These are phyloP conservation scores for Lepas anatifera DNA, from an alignment of 2,888 invertebrate species.

Conservation along the genomic window DNA sequence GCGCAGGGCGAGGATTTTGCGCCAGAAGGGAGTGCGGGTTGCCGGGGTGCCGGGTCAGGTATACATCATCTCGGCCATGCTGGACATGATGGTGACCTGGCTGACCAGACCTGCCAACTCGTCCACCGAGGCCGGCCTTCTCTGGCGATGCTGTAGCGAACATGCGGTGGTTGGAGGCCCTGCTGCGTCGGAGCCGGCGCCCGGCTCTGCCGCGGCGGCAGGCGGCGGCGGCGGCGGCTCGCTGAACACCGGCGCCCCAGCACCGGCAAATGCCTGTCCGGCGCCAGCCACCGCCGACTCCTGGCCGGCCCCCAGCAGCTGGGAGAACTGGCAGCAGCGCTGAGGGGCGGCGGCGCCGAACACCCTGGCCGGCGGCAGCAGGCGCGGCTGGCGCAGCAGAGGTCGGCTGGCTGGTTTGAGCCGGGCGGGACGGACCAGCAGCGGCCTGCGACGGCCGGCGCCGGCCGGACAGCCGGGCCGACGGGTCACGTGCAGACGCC, in stretches of 20 bases:
- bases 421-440: background rate
- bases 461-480: background rate
- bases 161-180: background rate
- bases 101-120: background rate
- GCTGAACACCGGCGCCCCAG: background rate
- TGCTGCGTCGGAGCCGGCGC: no score
- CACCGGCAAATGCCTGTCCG: background rate
- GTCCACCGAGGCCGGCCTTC: background rate
- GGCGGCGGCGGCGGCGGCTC: background rate
- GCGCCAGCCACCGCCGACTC: background rate
- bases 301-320: background rate
- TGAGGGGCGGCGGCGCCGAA: background rate
- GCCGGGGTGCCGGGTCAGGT: background rate
- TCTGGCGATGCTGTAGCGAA: background rate
- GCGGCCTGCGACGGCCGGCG: background rate
- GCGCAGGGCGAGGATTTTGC: background rate
- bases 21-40: background rate
- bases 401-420: background rate
- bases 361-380: background rate
- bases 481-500: background rate
- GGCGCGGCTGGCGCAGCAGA: background rate
- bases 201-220: background rate
- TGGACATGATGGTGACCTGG: conserved; percentile 10
- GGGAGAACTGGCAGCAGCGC: background rate
- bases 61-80: conserved; percentile 11